These are phyloP conservation scores for Anas platyrhynchos DNA, from an alignment of 2,113 vertebrate genomes.

Conservation along the genomic window DNA sequence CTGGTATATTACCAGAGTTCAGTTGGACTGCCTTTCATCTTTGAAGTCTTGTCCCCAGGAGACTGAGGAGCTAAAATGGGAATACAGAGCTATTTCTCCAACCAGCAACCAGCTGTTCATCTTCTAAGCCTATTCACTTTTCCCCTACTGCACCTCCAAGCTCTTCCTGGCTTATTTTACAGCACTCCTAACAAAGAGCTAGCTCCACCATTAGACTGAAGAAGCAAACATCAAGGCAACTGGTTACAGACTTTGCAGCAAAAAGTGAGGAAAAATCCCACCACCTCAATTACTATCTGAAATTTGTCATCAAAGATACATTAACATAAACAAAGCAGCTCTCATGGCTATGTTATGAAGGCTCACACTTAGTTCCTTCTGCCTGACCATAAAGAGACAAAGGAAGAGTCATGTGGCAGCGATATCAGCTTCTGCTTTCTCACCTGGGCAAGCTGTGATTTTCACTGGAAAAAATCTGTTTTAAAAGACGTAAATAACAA, in stretches of 20 bases:
- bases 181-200: background rate
- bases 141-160: background rate
- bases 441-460: background rate
- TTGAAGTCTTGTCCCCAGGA: conserved; percentile 21
- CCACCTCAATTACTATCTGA: background rate
- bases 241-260: background rate
- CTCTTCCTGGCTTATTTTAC: background rate
- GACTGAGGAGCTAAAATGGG: conserved; percentile 19
- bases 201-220: background rate
- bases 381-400: background rate
- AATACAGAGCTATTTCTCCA: conserved; percentile 30
- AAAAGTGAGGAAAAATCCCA: background rate
- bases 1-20: conserved; percentile 3
- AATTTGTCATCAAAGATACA: background rate
- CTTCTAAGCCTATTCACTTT: background rate
- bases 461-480: background rate
- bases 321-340: background rate
- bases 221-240: background rate
- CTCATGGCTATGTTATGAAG: background rate
- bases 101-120: conserved; percentile 1
- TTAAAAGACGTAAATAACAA: background rate
- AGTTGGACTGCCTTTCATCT: conserved; percentile 19
- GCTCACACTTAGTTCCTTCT: background rate
- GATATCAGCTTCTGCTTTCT: background rate
- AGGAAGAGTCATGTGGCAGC: background rate